These are phyloP conservation scores for Sphaerophoria taeniata DNA, from an alignment of 2,888 invertebrate species.

Conservation along the genomic window DNA sequence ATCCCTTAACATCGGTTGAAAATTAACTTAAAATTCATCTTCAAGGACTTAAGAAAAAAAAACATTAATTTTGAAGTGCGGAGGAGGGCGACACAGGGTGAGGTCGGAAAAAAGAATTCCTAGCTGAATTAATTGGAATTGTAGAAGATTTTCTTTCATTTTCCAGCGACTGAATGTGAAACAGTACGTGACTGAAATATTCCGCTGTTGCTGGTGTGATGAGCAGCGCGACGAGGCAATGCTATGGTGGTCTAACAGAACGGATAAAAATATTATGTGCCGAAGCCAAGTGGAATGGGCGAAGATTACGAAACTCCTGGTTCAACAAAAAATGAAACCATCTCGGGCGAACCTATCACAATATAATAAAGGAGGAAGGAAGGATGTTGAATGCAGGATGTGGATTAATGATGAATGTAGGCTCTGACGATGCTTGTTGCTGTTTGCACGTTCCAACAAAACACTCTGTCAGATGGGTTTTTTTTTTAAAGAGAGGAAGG, in stretches of 20 bases:
- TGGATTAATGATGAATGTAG: slow-evolving; percentile 62
- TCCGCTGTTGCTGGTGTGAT: neutral
- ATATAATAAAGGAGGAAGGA: neutral
- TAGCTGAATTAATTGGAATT: slow-evolving; percentile 61
- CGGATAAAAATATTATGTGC: no score
- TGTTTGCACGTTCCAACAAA: slow-evolving; percentile 33
- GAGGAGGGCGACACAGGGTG: neutral
- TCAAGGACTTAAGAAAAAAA: no score
- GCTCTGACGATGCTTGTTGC: neutral
- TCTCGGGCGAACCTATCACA: neutral
- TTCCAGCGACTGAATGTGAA: slow-evolving; percentile 57
- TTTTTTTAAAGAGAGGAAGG: slow-evolving; percentile 38
- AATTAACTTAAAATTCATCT: neutral
- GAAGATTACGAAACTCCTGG: slow-evolving; percentile 7
- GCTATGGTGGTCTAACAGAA: no score
- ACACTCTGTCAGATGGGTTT: slow-evolving; percentile 14
- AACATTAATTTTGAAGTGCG: neutral
- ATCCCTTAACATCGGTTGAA: neutral
- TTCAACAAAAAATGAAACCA: slow-evolving; percentile 54
- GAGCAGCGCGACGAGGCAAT: neutral
- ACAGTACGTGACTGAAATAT: slow-evolving; percentile 67
- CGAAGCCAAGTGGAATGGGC: neutral
- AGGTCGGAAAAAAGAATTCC: slow-evolving; percentile 9
- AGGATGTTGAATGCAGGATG: slow-evolving; percentile 54
- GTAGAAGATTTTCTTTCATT: slow-evolving; percentile 57